Conservation (phyloP, 2,888 invertebrate genomes). For the Aspidiotus destructor region DNA sequence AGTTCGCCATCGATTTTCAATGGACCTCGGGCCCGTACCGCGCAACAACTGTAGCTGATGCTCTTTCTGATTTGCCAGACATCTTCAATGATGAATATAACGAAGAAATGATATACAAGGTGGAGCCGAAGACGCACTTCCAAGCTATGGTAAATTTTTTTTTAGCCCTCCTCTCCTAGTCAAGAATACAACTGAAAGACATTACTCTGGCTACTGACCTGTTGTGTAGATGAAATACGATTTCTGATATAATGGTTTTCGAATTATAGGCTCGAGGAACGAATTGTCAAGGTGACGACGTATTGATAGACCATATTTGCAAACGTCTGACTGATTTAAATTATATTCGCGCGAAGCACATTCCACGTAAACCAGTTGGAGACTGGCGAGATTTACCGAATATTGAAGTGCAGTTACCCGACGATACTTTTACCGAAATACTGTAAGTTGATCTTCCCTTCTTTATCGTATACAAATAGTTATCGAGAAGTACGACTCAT, state of each 20-base stretch:
- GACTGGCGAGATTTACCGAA: constrained; percentile 85
- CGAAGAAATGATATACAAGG: constrained; percentile 48
- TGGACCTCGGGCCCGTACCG: constrained; percentile 64
- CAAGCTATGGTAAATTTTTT: constrained; percentile 45
- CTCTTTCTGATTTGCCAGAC: constrained; percentile 70
- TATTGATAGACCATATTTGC: constrained; percentile 64
- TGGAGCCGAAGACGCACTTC: constrained; percentile 62
- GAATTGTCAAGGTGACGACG: constrained; percentile 35
- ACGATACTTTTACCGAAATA: constrained; percentile 57
- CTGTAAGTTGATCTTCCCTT: constrained; percentile 43
- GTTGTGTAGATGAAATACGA: no score
- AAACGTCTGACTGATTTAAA: constrained; percentile 74
- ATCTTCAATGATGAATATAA: constrained; percentile 59
- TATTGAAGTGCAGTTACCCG: constrained; percentile 56
- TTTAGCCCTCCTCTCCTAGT: no score
- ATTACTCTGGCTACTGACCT: no score
- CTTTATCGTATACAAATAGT: neutral
- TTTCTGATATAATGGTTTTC: no score
- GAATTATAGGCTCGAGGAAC: constrained; percentile 43
- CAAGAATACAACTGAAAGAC: no score
- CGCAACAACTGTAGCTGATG: constrained; percentile 68
- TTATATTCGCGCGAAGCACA: constrained; percentile 62
- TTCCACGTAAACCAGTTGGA: constrained; percentile 63
- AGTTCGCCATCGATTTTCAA: constrained; percentile 47
- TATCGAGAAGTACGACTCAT: neutral